Evolutionary conservation across 2,888 invertebrate species (phyloP).

Genomic region (Dicranocentrus wangi): DNA sequence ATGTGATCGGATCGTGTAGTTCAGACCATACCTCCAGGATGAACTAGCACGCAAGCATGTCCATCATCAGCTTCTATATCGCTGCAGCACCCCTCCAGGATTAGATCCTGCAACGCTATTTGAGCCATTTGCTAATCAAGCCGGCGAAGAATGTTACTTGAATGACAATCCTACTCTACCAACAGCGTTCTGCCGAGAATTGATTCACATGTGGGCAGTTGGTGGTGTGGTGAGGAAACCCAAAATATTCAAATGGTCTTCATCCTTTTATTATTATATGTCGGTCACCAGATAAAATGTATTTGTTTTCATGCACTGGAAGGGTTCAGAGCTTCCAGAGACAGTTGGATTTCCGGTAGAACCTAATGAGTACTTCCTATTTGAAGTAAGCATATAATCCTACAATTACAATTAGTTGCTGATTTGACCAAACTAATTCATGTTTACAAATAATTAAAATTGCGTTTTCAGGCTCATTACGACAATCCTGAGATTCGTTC

Average conservation of each 20-base stretch:
- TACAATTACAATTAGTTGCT: too few species aligned
- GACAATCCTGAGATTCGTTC: conserved; percentile 30
- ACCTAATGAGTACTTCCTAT: conserved; percentile 27
- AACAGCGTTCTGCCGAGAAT: neutral
- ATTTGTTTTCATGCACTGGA: conserved; percentile 78
- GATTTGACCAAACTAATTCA: too few species aligned
- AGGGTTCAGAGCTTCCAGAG: conserved; percentile 22
- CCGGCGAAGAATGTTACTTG: conserved; percentile 25
- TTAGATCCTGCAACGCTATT: neutral
- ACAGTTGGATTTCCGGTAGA: conserved; percentile 35
- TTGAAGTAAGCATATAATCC: too few species aligned
- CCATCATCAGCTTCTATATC: conserved; percentile 24
- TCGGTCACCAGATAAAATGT: too few species aligned
- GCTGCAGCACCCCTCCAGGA: neutral
- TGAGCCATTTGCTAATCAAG: conserved; percentile 14
- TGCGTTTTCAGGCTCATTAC: too few species aligned
- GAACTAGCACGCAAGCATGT: conserved; percentile 3
- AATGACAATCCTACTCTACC: neutral
- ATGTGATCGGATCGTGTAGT: neutral
- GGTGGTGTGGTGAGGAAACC: conserved; percentile 6
- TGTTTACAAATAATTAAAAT: too few species aligned
- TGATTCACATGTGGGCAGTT: conserved; percentile 1
- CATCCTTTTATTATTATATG: neutral
- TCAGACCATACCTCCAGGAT: neutral
- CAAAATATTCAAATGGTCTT: neutral